Base-by-base conservation (phyloP, 2,797 vertebrate genomes). In the Enteromius afrohamiltoni region DNA sequence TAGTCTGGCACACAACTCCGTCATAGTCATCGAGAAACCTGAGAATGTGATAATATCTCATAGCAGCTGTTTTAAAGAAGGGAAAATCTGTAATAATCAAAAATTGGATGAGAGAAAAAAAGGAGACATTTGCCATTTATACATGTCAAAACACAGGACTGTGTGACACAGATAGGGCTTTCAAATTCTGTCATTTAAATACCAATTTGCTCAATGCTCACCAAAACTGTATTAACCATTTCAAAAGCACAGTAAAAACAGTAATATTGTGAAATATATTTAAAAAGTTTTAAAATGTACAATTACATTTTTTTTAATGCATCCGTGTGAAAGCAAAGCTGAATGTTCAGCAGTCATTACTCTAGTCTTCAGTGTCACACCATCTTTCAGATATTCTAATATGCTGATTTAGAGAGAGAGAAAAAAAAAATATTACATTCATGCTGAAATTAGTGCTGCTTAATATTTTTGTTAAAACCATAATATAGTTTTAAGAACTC, bases 1-100 rank as follows among this genome's bases (percentile, higher is more conserved):
- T 88, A 87, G 88, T 85, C 80, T 67, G 34, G 81, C 82, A 85
- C 58, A 75, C 74, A 87, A 88, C 51, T 84, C 83, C 55, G 68
- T 68, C 77, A 82, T 83, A 82, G 84, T 79, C 23, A 77, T 77
- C 40, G 19, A 64, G 73, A 75, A 75, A 75, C 21, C n/a, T 13
- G 51, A 75, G 73, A 75, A 75, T 16, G 73, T 37, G 73, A 75
- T 75, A 75, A 53, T 53, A 34, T 40, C 51, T 55, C 73, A 75
- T 6, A 55, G 31, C 73, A 75, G 73, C 73, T 55, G 73, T 37
- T 23, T 55, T 16, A 37, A 75, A 75, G 10, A 55, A 11, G 19
- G 19, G 13, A 4, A 74, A 53, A 51, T 10, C 26, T 53, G 47
- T 34, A 49, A 69, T 26, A 49, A 34, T 74, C 29, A 53, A 34